phyloP scores from a whole-genome alignment of 2,113 vertebrate genomes.

The Seriola dumerili region DNA sequence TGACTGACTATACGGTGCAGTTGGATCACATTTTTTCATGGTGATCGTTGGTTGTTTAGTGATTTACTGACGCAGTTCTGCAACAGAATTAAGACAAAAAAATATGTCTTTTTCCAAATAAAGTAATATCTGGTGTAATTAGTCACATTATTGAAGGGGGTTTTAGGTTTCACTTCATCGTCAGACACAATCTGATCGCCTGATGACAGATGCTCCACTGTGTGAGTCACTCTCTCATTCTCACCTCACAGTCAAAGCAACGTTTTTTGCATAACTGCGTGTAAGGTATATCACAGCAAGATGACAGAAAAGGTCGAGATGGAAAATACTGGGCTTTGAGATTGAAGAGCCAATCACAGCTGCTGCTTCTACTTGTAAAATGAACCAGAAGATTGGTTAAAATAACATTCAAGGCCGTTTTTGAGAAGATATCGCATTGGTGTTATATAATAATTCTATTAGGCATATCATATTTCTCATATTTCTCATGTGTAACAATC shows the following conservation, averaged over 20 bases:
- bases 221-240: neutral
- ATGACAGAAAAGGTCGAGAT: neutral
- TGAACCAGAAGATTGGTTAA: neutral
- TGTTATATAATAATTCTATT: no score
- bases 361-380: neutral
- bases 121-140: neutral
- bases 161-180: neutral
- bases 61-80: neutral
- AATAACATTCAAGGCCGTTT: neutral
- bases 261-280: neutral
- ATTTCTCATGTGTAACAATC: neutral
- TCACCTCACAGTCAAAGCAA: neutral
- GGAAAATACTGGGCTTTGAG: neutral
- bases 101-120: neutral
- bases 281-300: neutral
- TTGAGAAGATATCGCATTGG: neutral
- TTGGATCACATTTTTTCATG: constrained; percentile 17
- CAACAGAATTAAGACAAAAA: neutral
- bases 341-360: neutral
- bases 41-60: constrained; percentile 6
- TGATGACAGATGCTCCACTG: neutral
- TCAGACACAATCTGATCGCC: neutral
- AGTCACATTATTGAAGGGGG: neutral
- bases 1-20: constrained; percentile 11
- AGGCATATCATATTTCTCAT: no score